Percentiles rank a stretch among this genome's conserved stretches.
Evolutionary conservation across 2,888 invertebrate genomes (phyloP).

Genomic region (Biston betularia): DNA sequence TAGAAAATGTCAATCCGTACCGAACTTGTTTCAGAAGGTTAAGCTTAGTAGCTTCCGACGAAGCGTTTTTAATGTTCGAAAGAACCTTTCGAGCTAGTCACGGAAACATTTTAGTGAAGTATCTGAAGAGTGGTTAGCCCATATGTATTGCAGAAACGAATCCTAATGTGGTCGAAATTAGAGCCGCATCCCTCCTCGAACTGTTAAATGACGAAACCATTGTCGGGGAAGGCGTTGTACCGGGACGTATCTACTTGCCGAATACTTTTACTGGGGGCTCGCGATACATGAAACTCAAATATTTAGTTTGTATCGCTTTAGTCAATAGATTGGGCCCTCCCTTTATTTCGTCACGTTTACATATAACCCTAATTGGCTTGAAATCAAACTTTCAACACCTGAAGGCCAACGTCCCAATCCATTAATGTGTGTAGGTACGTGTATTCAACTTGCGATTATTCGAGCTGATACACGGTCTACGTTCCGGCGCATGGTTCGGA

Average conservation of each 20-base stretch:
- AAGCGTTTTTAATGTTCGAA: not conserved
- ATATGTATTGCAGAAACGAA: not conserved
- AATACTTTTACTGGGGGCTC: constrained; percentile 21
- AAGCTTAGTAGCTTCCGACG: not conserved
- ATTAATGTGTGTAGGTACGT: too few species aligned
- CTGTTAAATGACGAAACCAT: not conserved
- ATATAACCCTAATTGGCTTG: constrained; percentile 13
- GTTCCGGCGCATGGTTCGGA: constrained; percentile 18
- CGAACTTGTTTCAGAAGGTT: too few species aligned
- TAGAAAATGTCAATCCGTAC: too few species aligned
- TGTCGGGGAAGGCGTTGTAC: not conserved
- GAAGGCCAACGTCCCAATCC: too few species aligned
- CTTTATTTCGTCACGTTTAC: constrained; percentile 19
- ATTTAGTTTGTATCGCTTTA: constrained; percentile 1
- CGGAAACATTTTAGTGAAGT: constrained; percentile 13
- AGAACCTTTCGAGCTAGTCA: not conserved
- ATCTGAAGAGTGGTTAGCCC: not conserved
- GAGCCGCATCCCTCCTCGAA: not conserved
- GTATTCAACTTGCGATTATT: too few species aligned
- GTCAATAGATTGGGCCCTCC: too few species aligned
- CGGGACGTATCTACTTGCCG: constrained; percentile 8
- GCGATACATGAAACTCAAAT: not conserved
- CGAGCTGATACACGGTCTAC: constrained; percentile 3
- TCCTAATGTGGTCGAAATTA: not conserved
- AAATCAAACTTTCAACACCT: too few species aligned